Evolutionary conservation across 1,140 invertebrate species (phyloP), one percentile per base, ranked within the genome.

Genomic region (Harpegnathos saltator): DNA sequence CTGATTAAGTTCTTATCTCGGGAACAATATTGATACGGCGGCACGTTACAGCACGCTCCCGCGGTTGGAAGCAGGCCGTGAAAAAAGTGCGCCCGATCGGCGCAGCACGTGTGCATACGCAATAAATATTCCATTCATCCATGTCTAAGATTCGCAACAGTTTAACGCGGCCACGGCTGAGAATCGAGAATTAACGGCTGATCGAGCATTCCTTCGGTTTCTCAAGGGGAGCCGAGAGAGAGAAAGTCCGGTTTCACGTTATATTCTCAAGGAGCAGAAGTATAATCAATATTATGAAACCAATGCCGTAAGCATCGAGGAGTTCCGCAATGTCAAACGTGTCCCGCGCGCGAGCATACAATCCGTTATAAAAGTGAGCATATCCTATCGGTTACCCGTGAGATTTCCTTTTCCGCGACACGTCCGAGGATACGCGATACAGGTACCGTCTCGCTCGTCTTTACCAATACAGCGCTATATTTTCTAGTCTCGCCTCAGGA

Each of bases 261-360:
- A 52, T 80, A 62, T 82, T 59, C 48, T 85, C 75, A 81, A 66
- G 24, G 59, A 80, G 72, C 81, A 78, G 29, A 84, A 54, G 75
- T 88, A 72, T 85, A 87, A 86, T 83, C 84, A 88, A 87, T 82
- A 88, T 88, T 87, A 82, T 85, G 85, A 88, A 87, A 87, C 58
- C 63, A 82, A 85, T 65, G 83, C 83, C 58, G 56, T 84, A 85
- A 86, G 62, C 71, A 77, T 81, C 77, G 77, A 72, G 50, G 65
- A 77, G 83, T 88, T 85, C 83, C 75, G 83, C 83, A 88, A 88
- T 85, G 85, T 88, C 85, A 82, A 87, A 86, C 84, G 85, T 85
- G 54, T 72, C 56, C 29, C 74, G 24, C 38, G 38, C 9, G 11
- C 38, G 38, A 48, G 33, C 54, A 4, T 29, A 72, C 61, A 77